phyloP scores from a whole-genome alignment of 2,888 invertebrate species.

The Andrena minutula region DNA sequence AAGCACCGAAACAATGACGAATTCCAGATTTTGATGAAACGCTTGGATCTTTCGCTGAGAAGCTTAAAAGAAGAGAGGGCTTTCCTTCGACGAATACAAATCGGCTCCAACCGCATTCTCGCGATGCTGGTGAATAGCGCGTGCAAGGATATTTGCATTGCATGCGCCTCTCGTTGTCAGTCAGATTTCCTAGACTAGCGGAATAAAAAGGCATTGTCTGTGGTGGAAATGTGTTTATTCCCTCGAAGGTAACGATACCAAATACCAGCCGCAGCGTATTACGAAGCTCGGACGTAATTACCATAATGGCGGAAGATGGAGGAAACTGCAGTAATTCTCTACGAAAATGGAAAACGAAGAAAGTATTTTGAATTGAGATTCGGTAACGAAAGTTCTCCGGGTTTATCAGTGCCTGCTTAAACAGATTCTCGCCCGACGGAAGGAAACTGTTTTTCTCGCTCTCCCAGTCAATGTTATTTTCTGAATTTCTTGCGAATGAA shows the following conservation, averaged over 20 bases:
- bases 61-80: slow-evolving; percentile 42
- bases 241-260: neutral
- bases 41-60: slow-evolving; percentile 43
- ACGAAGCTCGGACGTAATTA: slow-evolving; percentile 6
- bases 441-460: neutral
- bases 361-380: slow-evolving; percentile 4
- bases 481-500: neutral
- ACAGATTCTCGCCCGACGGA: no score
- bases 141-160: slow-evolving; percentile 64
- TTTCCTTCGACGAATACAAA: slow-evolving; percentile 68
- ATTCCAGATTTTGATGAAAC: slow-evolving; percentile 55
- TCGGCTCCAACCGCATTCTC: slow-evolving; percentile 56
- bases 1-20: slow-evolving; percentile 33
- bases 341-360: neutral
- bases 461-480: neutral
- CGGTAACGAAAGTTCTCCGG: neutral
- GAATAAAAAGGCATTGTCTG: slow-evolving; percentile 25
- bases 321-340: neutral
- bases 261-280: slow-evolving; percentile 14
- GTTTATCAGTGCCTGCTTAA: neutral
- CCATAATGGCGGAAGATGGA: slow-evolving; percentile 8
- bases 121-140: slow-evolving; percentile 67
- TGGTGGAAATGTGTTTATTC: slow-evolving; percentile 31
- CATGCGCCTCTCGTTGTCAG: slow-evolving; percentile 61
- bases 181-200: slow-evolving; percentile 63